These are phyloP conservation scores for Meteorus cinctellus DNA, from an alignment of 2,888 invertebrate genomes.

Conservation along the genomic window DNA sequence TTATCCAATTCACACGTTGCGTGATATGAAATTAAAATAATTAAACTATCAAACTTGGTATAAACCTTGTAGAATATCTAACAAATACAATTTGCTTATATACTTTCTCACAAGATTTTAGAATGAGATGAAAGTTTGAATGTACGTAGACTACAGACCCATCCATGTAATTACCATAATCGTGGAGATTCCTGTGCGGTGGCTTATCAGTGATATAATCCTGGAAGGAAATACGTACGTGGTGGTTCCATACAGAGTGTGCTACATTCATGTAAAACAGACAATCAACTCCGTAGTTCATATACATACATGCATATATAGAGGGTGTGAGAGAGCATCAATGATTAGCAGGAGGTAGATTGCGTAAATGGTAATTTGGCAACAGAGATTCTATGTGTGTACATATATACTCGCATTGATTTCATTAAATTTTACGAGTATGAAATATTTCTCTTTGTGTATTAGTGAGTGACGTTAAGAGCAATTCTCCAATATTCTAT, in stretches of 20 bases:
- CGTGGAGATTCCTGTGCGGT: not conserved
- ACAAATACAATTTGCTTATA: not conserved
- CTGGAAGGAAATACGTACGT: not conserved
- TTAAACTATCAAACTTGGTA: too few species aligned
- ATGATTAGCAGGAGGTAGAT: constrained; percentile 25
- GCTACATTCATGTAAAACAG: not conserved
- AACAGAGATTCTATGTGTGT: constrained; percentile 13
- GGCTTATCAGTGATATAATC: constrained; percentile 3
- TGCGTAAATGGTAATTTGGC: constrained; percentile 24
- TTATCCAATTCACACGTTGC: not conserved
- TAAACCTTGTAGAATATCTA: too few species aligned
- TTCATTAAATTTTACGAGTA: constrained; percentile 1
- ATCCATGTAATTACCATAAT: constrained; percentile 8
- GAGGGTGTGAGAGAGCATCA: constrained; percentile 4
- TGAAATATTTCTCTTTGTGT: not conserved
- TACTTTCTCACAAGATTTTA: not conserved
- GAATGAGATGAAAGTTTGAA: not conserved
- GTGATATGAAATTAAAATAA: too few species aligned
- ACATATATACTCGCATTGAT: not conserved
- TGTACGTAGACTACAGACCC: not conserved
- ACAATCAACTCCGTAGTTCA: constrained; percentile 16
- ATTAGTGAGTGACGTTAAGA: not conserved
- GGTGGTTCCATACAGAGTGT: not conserved
- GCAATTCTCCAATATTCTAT: constrained; percentile 1
- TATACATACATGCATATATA: not conserved